Evolutionary conservation across 2,113 vertebrate genomes (phyloP), one percentile per base, ranked within the genome.

Genomic region (Cyprinodon brontotheroides): DNA sequence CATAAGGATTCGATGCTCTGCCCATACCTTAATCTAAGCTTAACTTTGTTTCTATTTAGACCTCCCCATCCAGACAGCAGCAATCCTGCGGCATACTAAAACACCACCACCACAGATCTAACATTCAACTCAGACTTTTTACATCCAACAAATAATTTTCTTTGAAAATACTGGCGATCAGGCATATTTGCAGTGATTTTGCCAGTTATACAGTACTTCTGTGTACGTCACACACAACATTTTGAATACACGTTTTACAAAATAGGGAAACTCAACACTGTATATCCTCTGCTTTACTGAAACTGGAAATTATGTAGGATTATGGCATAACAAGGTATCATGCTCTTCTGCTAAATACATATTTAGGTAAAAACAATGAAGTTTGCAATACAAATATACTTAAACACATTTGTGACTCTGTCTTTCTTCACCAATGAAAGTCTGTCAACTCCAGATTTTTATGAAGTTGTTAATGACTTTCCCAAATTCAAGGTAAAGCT

Each of bases 401-500:
- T 12, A 17, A 14, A 64, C 39, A 38, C 15, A 64, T 20, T 15
- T 64, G 14, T 7, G 29, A 62, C 11, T 13, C 38, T 63, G 5
- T 63, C 14, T 39, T 39, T 63, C 36, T 39, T 15, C 6, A 13
- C 13, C 13, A 37, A 37, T 36, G 5, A 4, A 61, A 61, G 29
- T 61, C 11, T 4, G 11, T 61, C n/a, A 61, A 36, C 62, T 64
- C 22, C 68, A 29, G 15, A 22, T 60, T 76, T 59, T 70, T 74
- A 20, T 60, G 5, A 22, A 68, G 29, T 63, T 66, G 8, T 61
- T 65, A 73, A 61, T 67, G 68, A 48, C 3, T 63, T 22, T 74
- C 2, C 13, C 22, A 29, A 20, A 13, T 38, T 78, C 45, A 81
- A 77, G 77, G 61, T 61, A 47, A 78, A 77, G 38, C 15, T 77